Percentiles rank a stretch among this genome's conserved stretches.
These are phyloP conservation scores for Todiramphus saurophagus DNA, from an alignment of 2,113 vertebrate genomes.

Conservation along the genomic window DNA sequence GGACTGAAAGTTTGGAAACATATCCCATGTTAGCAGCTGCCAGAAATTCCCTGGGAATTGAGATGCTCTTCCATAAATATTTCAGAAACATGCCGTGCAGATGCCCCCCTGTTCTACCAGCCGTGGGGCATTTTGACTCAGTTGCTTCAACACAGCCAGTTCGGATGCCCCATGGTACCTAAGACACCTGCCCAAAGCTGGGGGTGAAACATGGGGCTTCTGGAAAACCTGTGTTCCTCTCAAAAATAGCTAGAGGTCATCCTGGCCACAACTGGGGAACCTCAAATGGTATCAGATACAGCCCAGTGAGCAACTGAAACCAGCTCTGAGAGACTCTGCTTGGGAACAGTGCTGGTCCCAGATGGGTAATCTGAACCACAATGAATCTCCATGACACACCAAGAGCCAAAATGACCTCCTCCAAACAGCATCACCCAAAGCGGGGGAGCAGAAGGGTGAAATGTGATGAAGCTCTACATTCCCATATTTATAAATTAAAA, in stretches of 20 bases:
- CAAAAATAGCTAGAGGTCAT: background rate
- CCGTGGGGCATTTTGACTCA: background rate
- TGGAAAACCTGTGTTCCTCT: background rate
- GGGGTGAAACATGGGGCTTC: background rate
- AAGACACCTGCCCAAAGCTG: background rate
- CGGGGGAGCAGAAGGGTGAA: fast-evolving
- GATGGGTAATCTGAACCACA: fast-evolving
- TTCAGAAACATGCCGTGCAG: fast-evolving
- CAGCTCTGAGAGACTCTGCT: background rate
- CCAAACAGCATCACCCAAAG: background rate
- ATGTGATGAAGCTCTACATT: background rate
- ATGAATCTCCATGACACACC: background rate
- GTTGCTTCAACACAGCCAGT: background rate
- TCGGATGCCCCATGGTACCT: background rate
- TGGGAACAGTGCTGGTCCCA: background rate
- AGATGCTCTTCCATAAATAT: background rate
- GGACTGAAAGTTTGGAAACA: slow-evolving; percentile 72
- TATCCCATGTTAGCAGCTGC: background rate
- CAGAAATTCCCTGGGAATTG: background rate
- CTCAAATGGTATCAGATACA: background rate
- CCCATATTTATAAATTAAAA: background rate
- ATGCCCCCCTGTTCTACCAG: background rate
- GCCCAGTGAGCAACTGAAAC: background rate
- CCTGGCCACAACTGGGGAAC: background rate
- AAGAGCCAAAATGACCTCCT: background rate